Conservation (phyloP, 2,888 invertebrate species). For the Callimorpha dominula region DNA sequence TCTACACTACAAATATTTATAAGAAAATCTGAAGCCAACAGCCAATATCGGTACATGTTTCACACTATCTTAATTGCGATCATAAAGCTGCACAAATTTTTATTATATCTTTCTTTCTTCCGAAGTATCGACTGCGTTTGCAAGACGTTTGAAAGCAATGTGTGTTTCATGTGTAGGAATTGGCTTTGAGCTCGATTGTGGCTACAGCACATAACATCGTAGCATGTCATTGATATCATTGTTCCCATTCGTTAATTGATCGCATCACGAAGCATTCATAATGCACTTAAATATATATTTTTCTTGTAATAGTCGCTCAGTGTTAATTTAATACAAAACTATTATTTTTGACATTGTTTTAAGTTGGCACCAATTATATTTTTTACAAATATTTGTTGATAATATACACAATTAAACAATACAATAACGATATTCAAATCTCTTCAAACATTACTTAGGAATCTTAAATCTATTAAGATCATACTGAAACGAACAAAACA, state of each 20-base stretch:
- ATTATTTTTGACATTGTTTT: slow-evolving; percentile 34
- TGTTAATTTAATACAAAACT: slow-evolving; percentile 41
- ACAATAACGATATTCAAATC: slow-evolving; percentile 31
- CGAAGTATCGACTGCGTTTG: neutral
- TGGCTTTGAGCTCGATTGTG: slow-evolving; percentile 24
- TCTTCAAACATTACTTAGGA: slow-evolving; percentile 24
- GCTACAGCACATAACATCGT: slow-evolving; percentile 36
- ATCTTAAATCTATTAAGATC: slow-evolving; percentile 33
- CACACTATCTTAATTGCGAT: neutral
- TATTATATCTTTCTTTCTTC: neutral
- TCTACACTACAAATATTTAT: slow-evolving; percentile 29
- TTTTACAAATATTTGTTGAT: slow-evolving; percentile 35
- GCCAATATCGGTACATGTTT: neutral
- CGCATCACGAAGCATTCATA: slow-evolving; percentile 51
- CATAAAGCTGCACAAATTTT: neutral
- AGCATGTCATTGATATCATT: slow-evolving; percentile 64
- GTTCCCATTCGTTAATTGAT: slow-evolving; percentile 77
- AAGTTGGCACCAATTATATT: slow-evolving; percentile 75
- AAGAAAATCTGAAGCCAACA: slow-evolving; percentile 8
- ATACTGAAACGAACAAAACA: slow-evolving; percentile 3
- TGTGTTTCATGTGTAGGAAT: slow-evolving; percentile 3
- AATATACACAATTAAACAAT: slow-evolving; percentile 43
- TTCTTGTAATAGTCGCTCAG: slow-evolving; percentile 54
- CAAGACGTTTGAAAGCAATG: neutral
- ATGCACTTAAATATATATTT: slow-evolving; percentile 47